Base-by-base conservation (phyloP, 2,888 invertebrate genomes). In the Epinotia demarniana region DNA sequence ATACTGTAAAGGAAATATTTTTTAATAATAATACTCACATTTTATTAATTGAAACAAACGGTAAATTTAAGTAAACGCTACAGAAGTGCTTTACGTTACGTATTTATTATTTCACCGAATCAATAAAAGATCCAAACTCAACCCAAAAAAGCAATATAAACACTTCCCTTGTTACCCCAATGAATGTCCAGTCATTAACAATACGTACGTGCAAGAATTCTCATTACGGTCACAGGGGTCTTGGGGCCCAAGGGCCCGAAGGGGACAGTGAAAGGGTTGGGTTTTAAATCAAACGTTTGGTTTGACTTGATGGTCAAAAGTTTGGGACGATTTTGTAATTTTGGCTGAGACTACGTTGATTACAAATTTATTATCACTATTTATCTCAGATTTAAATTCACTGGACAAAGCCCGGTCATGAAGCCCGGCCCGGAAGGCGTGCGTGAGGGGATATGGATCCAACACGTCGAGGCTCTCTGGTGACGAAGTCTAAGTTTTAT, bases 181-280 rank as follows among this genome's bases (percentile, higher is more conserved):
- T 69, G 83, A 85, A 86, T 82, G 83, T 82, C 80, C 81, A 81
- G 83, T 84, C 86, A 85, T 86, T 85, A 82, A 79, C 79, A 84
- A 81, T 84, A 79, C 81, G 82, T 81, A 80, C 79, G 81, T 77
- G 82, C 80, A 85, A 84, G 88, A 85, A 87, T 87, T 86, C 87
- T 85, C 87, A 87, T 88, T 88, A 87, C 82, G 81, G 83, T 82
- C 79, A 62, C 78, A 53, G 66, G 66, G 66, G 66, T 27, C n/a
- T 43, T 39, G 75, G 75, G 72, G 72, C 79, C 76, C 77, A n/a
- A 62, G 75, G 66, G 58, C 58, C 16, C 58, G 60, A 67, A 71
- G 75, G 71, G 75, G 75, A 72, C 75, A 75, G n/a, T 70, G 3
- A 71, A 71, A 75, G 70, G 70, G 75, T 75, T 75, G 49, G 18